Percentiles rank a stretch among this genome's conserved stretches.
Evolutionary conservation across 2,797 vertebrate species (phyloP).

Genomic region (Diplodus puntazzo): DNA sequence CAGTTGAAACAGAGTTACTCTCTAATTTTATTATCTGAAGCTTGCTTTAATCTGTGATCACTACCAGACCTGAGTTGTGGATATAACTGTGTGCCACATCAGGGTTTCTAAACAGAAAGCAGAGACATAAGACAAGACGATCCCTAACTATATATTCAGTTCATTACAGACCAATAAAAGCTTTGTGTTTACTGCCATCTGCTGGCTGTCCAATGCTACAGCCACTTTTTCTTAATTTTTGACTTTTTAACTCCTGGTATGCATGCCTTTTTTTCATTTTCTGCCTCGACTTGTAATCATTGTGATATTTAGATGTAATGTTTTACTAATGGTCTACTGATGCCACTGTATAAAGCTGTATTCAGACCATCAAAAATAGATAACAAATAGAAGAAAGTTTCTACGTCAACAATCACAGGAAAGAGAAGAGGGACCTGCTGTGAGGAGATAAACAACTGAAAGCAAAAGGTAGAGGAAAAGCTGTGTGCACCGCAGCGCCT

Average conservation of each 20-base stretch:
- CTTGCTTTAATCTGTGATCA: background rate
- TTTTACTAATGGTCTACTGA: too few species aligned
- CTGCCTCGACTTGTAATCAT: background rate
- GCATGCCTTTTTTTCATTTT: background rate
- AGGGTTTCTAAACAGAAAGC: background rate
- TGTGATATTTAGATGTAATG: background rate
- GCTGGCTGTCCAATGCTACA: slow-evolving; percentile 22
- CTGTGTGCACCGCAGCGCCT: background rate
- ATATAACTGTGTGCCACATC: background rate
- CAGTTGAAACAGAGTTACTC: background rate
- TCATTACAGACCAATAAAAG: background rate
- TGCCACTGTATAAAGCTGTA: too few species aligned
- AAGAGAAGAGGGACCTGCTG: background rate
- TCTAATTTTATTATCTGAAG: background rate
- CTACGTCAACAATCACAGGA: background rate
- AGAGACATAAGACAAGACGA: slow-evolving; percentile 7
- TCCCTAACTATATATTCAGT: slow-evolving; percentile 46
- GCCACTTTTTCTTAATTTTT: background rate
- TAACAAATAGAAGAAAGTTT: background rate
- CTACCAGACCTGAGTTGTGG: background rate
- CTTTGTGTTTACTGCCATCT: slow-evolving; percentile 71
- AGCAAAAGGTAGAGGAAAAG: slow-evolving; percentile 1
- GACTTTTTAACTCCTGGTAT: too few species aligned
- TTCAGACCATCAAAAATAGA: background rate
- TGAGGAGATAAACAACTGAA: background rate